A percentile compares a stretch with the other conserved stretches of the same genome.
phyloP scores from a whole-genome alignment of 1,140 invertebrate species.

The Aphidius gifuensis region DNA sequence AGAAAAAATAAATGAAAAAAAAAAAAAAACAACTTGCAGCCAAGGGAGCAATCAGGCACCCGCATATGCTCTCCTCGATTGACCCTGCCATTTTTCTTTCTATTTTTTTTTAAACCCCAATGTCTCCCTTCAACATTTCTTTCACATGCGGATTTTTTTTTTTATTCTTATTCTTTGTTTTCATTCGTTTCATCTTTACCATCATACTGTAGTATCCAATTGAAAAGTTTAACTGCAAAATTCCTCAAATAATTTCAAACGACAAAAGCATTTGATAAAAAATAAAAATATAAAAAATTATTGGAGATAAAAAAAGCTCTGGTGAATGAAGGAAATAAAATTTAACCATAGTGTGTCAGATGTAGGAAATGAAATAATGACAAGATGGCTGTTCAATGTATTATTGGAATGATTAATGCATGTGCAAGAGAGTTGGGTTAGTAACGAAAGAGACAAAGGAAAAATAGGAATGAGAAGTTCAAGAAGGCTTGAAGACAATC shows the following conservation, averaged over 20 bases:
- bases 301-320: too few species aligned
- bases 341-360: too few species aligned
- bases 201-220: neutral
- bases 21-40: neutral
- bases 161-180: neutral
- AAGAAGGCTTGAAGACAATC: constrained; percentile 12
- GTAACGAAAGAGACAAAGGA: too few species aligned
- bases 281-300: too few species aligned
- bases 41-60: constrained; percentile 19
- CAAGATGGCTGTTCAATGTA: too few species aligned
- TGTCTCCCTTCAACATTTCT: neutral
- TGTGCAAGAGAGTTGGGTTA: neutral
- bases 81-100: constrained; percentile 12
- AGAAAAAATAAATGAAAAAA: neutral
- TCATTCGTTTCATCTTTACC: neutral
- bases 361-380: too few species aligned
- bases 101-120: neutral
- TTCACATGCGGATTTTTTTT: neutral
- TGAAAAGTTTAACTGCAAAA: too few species aligned
- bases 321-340: too few species aligned
- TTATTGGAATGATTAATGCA: too few species aligned
- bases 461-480: too few species aligned
- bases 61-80: constrained; percentile 21
- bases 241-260: too few species aligned
- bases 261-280: too few species aligned